Conservation (phyloP, 2,888 invertebrate species). For the Euzetes globulus region DNA sequence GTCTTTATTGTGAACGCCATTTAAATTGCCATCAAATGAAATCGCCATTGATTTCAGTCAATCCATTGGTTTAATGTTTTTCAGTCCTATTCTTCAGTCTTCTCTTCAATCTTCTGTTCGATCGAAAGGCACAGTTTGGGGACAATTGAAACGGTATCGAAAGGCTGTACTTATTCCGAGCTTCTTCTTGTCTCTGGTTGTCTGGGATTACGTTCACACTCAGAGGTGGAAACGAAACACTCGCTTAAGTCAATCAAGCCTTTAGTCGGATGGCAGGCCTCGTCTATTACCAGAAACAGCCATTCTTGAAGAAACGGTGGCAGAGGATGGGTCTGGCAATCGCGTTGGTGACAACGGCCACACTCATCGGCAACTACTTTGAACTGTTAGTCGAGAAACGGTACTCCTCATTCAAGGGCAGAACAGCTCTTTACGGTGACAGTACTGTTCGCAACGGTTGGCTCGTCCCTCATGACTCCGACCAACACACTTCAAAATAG, state of each 20-base stretch:
- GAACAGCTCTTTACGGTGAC: constrained; percentile 24
- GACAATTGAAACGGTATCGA: constrained; percentile 25
- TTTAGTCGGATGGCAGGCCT: constrained; percentile 1
- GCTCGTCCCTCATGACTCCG: neutral
- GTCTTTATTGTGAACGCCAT: neutral
- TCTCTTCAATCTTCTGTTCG: neutral
- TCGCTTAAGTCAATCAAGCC: neutral
- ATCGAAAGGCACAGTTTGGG: neutral
- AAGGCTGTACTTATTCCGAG: constrained; percentile 9
- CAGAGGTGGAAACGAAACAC: constrained; percentile 18
- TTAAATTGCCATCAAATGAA: neutral
- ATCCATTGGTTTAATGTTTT: too few relatives aligned
- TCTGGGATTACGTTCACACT: constrained; percentile 26
- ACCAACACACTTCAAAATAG: too few relatives aligned
- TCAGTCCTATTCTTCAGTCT: neutral
- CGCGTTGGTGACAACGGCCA: neutral
- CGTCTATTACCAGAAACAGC: neutral
- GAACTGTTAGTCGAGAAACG: neutral
- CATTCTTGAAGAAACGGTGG: neutral
- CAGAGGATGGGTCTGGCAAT: neutral
- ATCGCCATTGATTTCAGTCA: neutral
- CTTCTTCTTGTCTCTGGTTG: constrained; percentile 9
- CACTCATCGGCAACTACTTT: neutral
- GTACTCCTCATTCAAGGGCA: constrained; percentile 5
- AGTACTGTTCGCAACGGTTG: neutral